phyloP scores from a whole-genome alignment of 2,888 invertebrate species.

The Trachelus iudaicus region DNA sequence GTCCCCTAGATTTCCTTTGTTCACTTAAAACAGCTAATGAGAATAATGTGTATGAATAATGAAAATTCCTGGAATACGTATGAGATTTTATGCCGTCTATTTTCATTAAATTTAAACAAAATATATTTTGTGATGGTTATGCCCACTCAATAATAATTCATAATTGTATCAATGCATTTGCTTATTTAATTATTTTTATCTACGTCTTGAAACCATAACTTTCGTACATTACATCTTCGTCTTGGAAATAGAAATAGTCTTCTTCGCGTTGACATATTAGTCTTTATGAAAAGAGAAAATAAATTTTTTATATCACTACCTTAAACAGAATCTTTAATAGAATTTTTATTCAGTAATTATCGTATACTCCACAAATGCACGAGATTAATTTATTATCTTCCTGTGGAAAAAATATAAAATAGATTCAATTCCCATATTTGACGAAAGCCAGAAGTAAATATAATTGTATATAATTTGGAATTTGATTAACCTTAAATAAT shows the following conservation, averaged over 20 bases:
- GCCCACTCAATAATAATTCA: neutral
- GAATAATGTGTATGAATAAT: neutral
- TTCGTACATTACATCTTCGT: neutral
- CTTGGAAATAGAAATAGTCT: neutral
- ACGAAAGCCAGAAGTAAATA: too few relatives aligned
- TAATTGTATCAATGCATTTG: neutral
- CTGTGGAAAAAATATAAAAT: too few relatives aligned
- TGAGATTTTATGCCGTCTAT: neutral
- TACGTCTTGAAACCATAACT: neutral
- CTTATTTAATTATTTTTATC: neutral
- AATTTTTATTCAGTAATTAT: neutral
- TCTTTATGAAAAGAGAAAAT: neutral
- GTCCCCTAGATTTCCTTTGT: neutral
- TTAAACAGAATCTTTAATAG: neutral
- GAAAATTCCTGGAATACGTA: neutral
- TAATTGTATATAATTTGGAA: too few relatives aligned
- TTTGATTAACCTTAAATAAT: too few relatives aligned
- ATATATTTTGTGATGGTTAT: neutral
- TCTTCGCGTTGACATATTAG: neutral
- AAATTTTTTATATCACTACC: neutral
- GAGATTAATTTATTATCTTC: too few relatives aligned
- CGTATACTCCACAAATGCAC: neutral
- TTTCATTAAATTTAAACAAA: neutral
- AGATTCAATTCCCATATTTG: too few relatives aligned
- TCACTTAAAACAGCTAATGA: neutral